Evolutionary conservation across 2,113 vertebrate genomes (phyloP).

Genomic region (Corythaixoides concolor): DNA sequence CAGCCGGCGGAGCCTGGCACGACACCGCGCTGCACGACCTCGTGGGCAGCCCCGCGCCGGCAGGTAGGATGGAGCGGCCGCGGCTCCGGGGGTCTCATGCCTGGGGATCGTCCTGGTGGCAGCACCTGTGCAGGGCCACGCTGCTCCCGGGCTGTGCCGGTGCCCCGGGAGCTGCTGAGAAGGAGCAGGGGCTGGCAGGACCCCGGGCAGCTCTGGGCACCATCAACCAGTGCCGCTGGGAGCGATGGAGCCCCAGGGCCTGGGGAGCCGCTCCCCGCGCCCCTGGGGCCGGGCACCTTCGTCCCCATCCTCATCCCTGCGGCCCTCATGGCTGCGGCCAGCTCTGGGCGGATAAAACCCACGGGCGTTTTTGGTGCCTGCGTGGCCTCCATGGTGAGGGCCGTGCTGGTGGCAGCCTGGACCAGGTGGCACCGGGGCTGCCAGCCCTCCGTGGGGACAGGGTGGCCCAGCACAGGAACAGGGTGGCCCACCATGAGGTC

Average conservation of each 20-base stretch:
- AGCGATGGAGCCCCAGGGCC: neutral
- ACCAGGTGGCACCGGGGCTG: neutral
- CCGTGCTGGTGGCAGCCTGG: neutral
- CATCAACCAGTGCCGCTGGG: accelerated
- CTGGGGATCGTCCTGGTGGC: accelerated
- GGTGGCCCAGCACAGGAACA: neutral
- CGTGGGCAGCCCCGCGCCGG: neutral
- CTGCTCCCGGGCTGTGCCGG: accelerated
- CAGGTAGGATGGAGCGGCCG: neutral
- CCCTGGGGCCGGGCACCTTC: accelerated
- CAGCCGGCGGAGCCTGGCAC: neutral
- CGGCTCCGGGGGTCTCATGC: accelerated
- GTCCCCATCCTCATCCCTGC: accelerated
- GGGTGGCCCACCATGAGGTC: accelerated
- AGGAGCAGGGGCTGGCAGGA: neutral
- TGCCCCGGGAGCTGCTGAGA: accelerated
- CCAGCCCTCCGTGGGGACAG: neutral
- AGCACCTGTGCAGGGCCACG: accelerated
- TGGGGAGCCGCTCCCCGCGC: neutral
- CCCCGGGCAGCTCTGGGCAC: neutral
- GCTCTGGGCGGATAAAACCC: neutral
- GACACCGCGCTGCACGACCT: accelerated
- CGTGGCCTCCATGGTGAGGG: accelerated
- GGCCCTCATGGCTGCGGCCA: accelerated
- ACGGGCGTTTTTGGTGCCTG: accelerated